Conservation (phyloP, 2,113 vertebrate species). For the Hiodon tergisus region DNA sequence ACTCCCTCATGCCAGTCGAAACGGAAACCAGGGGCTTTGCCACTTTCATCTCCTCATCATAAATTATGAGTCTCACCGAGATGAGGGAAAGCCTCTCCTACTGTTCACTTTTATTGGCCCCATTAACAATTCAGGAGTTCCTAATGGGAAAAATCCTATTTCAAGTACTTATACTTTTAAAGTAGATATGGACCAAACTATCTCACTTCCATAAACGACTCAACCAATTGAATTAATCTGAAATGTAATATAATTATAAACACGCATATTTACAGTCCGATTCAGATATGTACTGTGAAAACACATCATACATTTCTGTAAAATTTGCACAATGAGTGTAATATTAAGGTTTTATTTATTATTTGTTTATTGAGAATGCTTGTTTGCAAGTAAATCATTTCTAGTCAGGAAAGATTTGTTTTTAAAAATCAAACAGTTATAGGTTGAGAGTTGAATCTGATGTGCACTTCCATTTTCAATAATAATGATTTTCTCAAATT, state of each 20-base stretch:
- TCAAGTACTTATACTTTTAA: slow-evolving; percentile 38
- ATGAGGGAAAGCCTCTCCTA: slow-evolving; percentile 56
- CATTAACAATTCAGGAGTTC: slow-evolving; percentile 64
- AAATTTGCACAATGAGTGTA: too few relatives aligned
- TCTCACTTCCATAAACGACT: not conserved
- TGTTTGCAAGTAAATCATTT: too few relatives aligned
- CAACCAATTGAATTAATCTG: not conserved
- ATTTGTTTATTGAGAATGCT: not conserved
- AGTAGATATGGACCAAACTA: not conserved
- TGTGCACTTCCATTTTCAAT: too few relatives aligned
- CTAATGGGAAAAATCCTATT: slow-evolving; percentile 44
- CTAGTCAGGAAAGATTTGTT: too few relatives aligned
- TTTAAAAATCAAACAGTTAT: too few relatives aligned
- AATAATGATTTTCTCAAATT: too few relatives aligned
- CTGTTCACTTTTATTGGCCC: slow-evolving; percentile 61
- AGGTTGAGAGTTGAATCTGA: too few relatives aligned
- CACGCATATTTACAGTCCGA: not conserved
- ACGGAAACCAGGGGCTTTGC: slow-evolving; percentile 46
- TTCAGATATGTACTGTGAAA: not conserved
- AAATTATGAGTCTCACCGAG: slow-evolving; percentile 62
- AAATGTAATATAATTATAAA: not conserved
- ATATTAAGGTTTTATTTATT: not conserved
- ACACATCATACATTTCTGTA: too few relatives aligned
- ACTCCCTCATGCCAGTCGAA: slow-evolving; percentile 50
- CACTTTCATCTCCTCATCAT: slow-evolving; percentile 62